These are phyloP conservation scores for Samia ricini DNA, from an alignment of 1,140 invertebrate genomes.

Conservation along the genomic window DNA sequence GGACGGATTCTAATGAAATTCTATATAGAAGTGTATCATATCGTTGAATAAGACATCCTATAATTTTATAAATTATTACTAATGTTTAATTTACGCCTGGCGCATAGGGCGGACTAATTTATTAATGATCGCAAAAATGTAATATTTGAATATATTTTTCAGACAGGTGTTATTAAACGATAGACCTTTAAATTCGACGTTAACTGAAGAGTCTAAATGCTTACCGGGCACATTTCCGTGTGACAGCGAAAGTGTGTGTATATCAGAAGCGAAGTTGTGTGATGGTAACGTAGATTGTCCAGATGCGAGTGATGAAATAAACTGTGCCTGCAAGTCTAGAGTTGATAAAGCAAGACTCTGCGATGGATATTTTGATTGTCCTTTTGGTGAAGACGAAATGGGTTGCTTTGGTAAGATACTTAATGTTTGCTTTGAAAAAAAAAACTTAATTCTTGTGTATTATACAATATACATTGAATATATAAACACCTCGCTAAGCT, in stretches of 20 bases:
- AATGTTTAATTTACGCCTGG: no score
- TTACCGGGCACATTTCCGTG: conserved; percentile 50
- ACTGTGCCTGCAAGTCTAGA: conserved; percentile 84
- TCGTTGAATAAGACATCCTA: no score
- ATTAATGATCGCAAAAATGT: background rate
- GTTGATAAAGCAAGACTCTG: conserved; percentile 83
- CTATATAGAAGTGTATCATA: no score
- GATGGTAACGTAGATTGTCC: conserved; percentile 86
- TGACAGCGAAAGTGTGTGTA: conserved; percentile 76
- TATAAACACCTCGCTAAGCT: no score
- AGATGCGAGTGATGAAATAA: conserved; percentile 89
- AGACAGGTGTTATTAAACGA: background rate
- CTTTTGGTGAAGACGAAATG: conserved; percentile 86
- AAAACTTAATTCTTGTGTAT: no score
- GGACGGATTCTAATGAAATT: no score
- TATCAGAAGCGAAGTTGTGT: conserved; percentile 81
- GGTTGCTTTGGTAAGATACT: conserved; percentile 81
- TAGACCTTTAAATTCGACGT: background rate
- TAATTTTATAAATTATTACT: no score
- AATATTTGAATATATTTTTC: background rate
- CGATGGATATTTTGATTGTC: conserved; percentile 89
- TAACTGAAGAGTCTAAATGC: conserved; percentile 26
- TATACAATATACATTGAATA: no score
- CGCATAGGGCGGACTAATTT: no score
- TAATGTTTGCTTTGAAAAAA: no score